phyloP scores from a whole-genome alignment of 2,113 vertebrate genomes.

The Semnopithecus entellus region DNA sequence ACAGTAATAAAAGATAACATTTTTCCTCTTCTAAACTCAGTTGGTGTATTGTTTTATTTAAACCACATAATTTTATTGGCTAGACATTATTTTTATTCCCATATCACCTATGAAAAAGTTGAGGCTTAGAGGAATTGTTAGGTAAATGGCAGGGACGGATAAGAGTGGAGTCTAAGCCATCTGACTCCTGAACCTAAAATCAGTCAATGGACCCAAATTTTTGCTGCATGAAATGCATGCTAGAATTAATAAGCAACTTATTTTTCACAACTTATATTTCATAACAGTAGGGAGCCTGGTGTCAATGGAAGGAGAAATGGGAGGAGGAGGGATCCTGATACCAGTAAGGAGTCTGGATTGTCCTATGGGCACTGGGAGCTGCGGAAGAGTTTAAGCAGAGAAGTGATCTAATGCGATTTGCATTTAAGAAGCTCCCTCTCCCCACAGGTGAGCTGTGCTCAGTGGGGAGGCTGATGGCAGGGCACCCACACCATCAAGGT shows the following conservation, averaged over 20 bases:
- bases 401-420: neutral
- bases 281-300: neutral
- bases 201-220: neutral
- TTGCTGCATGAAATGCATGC: neutral
- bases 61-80: neutral
- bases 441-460: accelerated
- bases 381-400: neutral
- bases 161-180: neutral
- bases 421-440: neutral
- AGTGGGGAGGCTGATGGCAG: neutral
- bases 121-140: neutral
- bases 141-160: neutral
- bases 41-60: neutral
- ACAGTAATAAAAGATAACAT: neutral
- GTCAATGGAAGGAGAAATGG: accelerated
- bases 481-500: neutral
- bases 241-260: neutral
- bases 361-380: neutral
- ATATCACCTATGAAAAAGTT: neutral
- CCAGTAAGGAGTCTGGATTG: too few species aligned
- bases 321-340: neutral
- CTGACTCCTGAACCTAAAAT: neutral
- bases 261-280: neutral
- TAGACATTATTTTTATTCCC: neutral
- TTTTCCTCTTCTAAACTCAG: neutral